Base-by-base conservation (phyloP, 2,888 invertebrate species). In the Carabus problematicus region DNA sequence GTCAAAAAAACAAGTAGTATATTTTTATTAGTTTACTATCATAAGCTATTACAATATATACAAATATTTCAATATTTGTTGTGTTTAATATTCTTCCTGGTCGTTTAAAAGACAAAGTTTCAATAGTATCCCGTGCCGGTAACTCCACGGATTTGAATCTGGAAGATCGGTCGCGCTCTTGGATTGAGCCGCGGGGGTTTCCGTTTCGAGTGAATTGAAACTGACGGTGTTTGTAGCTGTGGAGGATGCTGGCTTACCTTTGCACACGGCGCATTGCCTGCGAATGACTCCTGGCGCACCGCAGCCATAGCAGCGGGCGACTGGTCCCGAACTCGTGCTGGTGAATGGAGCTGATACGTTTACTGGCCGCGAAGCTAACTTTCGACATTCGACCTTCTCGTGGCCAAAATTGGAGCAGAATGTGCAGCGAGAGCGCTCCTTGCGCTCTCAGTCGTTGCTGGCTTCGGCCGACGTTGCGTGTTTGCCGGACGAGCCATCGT, bases 341-440 rank as follows among this genome's bases (percentile, higher is more conserved):
- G 16, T 29, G 39, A 40, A 29, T 49, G 52, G 9, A 16, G 12
- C 11, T 18, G 52, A 12, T 29, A 0, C 39, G 18, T 16, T 47
- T 62, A n/a, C 40, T 45, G n/a, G 14, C 47, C 19, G 39, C 39
- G 18, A 19, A 29, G n/a, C 12, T 49, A 47, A 16, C n/a, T 39
- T 62, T 49, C 45, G 42, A 12, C 49, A 62, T 49, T 62, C 62
- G 9, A 39, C 62, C 3, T 49, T 12, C 39, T 47, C 49, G n/a
- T 62, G 62, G 1, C 62, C 62, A 29, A 62, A 14, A 40, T 39
- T 29, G 47, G 42, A 45, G 39, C 62, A 62, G 39, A 45, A 62
- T 12, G 8, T 43, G 49, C 39, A 62, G 8, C 49, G 47, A 1
- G 45, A 16, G 9, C 52, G 52, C 19, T 52, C 39, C 12, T 62